Conservation (phyloP, 92 coral and sea anemone species). For the Siderastrea radians region DNA sequence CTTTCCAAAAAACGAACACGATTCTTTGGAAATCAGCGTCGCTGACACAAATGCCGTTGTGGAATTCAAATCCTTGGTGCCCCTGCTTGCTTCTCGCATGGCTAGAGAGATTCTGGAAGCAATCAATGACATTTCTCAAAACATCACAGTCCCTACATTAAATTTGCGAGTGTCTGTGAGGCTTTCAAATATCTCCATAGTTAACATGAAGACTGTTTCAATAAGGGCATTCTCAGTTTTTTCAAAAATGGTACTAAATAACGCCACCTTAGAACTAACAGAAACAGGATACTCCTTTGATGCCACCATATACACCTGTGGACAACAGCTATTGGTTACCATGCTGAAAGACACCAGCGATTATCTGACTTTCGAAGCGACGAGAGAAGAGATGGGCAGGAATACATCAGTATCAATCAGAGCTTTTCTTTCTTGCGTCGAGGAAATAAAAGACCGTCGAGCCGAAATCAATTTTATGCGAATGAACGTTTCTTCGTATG, state of each 20-base stretch:
- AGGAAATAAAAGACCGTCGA: neutral
- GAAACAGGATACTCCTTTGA: neutral
- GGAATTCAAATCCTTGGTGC: neutral
- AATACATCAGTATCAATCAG: neutral
- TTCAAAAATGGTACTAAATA: neutral
- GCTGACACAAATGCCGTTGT: neutral
- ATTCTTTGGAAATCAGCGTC: conserved; percentile 14
- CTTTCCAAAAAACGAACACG: conserved; percentile 32
- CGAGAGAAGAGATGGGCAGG: neutral
- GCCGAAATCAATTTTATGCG: conserved; percentile 3
- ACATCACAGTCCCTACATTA: neutral
- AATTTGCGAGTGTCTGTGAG: neutral
- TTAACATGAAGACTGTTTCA: neutral
- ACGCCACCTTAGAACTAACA: conserved; percentile 14
- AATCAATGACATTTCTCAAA: neutral
- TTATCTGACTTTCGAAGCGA: neutral
- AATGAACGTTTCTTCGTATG: neutral
- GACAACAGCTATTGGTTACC: neutral
- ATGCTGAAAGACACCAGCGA: neutral
- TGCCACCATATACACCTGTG: neutral
- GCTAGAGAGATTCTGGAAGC: neutral
- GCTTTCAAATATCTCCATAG: conserved; percentile 16
- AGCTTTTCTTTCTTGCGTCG: conserved; percentile 5
- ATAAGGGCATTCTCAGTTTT: neutral
- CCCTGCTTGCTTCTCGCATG: neutral